phyloP scores from a whole-genome alignment of 2,113 vertebrate genomes.

The Grammomys surdaster region DNA sequence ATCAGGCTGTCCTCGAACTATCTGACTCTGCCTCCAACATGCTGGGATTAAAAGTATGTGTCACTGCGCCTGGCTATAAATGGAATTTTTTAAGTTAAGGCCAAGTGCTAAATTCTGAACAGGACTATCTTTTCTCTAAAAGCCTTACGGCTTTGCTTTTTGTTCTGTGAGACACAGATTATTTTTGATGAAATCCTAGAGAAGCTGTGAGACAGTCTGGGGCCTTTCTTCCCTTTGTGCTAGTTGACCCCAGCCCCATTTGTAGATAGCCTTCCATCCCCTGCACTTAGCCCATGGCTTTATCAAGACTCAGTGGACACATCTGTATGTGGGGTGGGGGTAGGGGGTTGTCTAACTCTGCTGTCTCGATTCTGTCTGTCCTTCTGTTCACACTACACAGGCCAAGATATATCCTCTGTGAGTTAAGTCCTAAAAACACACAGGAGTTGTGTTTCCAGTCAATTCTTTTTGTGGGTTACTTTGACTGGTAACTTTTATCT shows the following conservation, averaged over 20 bases:
- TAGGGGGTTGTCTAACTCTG: background rate
- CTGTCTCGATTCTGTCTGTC: background rate
- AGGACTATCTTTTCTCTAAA: background rate
- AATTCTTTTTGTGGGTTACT: constrained; percentile 23
- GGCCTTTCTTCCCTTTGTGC: background rate
- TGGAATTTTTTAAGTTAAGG: background rate
- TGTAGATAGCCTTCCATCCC: background rate
- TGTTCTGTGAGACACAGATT: background rate
- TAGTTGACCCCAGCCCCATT: background rate
- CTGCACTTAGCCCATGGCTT: background rate
- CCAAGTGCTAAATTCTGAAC: background rate
- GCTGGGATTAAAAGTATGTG: background rate
- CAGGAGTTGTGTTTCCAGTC: background rate
- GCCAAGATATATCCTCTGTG: background rate
- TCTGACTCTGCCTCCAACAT: background rate
- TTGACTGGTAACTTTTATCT: background rate
- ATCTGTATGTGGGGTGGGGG: background rate
- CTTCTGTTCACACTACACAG: background rate
- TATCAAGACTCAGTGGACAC: background rate
- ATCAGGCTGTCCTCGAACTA: background rate
- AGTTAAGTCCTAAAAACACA: background rate
- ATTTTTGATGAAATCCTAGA: constrained; percentile 13
- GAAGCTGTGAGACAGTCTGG: background rate
- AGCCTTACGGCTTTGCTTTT: background rate
- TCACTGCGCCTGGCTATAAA: background rate